Evolutionary conservation across 1,140 invertebrate genomes (phyloP), one percentile per base, ranked within the genome.

Genomic region (Grapholita molesta): DNA sequence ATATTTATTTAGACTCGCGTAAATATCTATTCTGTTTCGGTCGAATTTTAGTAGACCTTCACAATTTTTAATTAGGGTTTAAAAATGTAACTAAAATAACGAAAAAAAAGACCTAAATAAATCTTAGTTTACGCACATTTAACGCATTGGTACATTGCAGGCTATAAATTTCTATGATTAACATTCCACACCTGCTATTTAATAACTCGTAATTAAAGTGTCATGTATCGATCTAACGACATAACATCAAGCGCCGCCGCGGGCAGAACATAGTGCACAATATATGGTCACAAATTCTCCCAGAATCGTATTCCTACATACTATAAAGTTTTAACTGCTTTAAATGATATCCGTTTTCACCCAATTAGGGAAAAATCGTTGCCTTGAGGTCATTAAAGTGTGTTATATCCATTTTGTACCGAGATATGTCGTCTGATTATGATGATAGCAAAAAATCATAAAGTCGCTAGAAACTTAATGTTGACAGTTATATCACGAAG

Each of bases 301-400:
- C 42, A 8, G 18, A 0, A 48, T 18, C 8, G 18, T 21, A 18
- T 12, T 3, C n/a, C 15, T 48, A 48, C 42, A 42, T 42, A 42
- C 5, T 30, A 28, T 61, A 28, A 28, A 61, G 30, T 7, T 28
- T 61, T 61, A 30, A 28, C 55, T 32, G 55, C 55, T 28, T 18
- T 61, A 61, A 61, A 61, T 30, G 28, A 61, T 30, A 61, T 61
- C 55, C 55, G 55, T 61, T 30, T 61, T 28, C n/a, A 48, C 55
- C 25, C 23, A 28, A 61, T 28, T 61, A 28, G 55, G 25, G 30
- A 61, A 30, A 61, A 61, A 28, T 30, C 55, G 3, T 61, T 30
- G 28, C 55, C 25, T 30, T 61, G 55, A 61, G 18, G 30, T 30
- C 55, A 30, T 61, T 61, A 61, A 61, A 61, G 30, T 61, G 55